Base-by-base conservation (phyloP, 2,888 invertebrate genomes). In the Sarcophaga caerulescens region DNA sequence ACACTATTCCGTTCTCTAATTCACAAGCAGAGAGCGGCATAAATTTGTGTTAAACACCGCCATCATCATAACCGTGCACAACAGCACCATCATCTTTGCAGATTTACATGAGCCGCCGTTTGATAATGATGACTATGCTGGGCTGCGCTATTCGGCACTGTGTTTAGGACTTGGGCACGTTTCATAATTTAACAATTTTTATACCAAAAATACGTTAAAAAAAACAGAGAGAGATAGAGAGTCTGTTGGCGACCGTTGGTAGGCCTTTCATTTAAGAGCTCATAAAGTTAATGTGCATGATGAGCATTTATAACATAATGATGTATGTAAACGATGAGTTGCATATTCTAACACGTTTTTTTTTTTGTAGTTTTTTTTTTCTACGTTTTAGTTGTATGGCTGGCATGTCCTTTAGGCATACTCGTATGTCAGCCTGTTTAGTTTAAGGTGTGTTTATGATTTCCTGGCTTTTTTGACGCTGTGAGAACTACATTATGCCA, bases 201-300 rank as follows among this genome's bases (percentile, higher is more conserved):
- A 45, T 35, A 35, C 35, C 35, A 8, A 59, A 71, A 74, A 74
- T 80, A 44, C 47, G 63, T 47, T 60, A 68, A 59, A 63, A 60
- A 75, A 47, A 68, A 59, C 1, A 6, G 6, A 8, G 0, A 44
- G n/a, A 68, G 63, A 11, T 11, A 8, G 4, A 23, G n/a, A 21
- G 17, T 6, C 35, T 35, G 10, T 35, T 8, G 52, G n/a, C 75
- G 52, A 69, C 60, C 63, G 25, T 78, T 68, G 47, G 12, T 70
- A 84, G 79, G 79, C 77, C 74, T 81, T 70, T 89, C 91, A 88
- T 89, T 91, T 91, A 90, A 90, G 89, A 90, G 90, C 88, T 89
- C 90, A 90, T 91, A 90, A 91, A 91, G 88, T 91, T 91, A 91
- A 91, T 90, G 89, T 88, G 60, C 70, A 70, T 75, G 52, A 76